Evolutionary conservation across 2,797 vertebrate species (phyloP).

Genomic region (Thamnophis elegans): DNA sequence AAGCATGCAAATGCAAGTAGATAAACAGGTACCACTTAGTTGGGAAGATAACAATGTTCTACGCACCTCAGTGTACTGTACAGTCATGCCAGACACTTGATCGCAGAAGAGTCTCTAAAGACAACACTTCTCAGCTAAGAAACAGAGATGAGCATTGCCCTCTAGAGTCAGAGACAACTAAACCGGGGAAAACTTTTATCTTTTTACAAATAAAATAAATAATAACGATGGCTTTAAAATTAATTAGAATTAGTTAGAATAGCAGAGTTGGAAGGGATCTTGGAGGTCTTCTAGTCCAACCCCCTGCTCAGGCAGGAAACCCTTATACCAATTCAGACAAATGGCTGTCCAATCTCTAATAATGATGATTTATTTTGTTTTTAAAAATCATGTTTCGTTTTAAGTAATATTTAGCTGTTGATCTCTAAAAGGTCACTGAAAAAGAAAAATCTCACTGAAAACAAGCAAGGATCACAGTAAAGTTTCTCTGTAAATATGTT

Average conservation of each 20-base stretch:
- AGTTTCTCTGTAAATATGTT: background rate
- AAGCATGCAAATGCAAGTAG: background rate
- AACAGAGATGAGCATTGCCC: background rate
- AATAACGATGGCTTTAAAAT: no score
- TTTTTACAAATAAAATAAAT: background rate
- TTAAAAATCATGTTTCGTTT: background rate
- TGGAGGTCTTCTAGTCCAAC: no score
- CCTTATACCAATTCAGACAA: no score
- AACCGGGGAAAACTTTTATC: background rate
- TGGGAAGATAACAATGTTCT: background rate
- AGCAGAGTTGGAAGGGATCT: no score
- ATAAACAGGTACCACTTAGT: background rate
- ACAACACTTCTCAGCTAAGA: background rate
- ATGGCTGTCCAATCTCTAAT: no score
- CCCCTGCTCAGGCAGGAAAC: no score
- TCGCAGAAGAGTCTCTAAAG: no score
- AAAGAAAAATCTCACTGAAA: background rate
- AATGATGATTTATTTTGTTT: background rate
- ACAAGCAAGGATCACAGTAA: background rate
- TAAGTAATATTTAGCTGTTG: background rate
- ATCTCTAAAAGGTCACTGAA: background rate
- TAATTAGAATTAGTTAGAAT: no score
- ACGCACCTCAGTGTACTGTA: background rate
- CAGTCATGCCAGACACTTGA: background rate
- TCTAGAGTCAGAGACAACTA: background rate